phyloP scores from a whole-genome alignment of 35 echinoderm and acorn worm species.

The Acanthaster planci region DNA sequence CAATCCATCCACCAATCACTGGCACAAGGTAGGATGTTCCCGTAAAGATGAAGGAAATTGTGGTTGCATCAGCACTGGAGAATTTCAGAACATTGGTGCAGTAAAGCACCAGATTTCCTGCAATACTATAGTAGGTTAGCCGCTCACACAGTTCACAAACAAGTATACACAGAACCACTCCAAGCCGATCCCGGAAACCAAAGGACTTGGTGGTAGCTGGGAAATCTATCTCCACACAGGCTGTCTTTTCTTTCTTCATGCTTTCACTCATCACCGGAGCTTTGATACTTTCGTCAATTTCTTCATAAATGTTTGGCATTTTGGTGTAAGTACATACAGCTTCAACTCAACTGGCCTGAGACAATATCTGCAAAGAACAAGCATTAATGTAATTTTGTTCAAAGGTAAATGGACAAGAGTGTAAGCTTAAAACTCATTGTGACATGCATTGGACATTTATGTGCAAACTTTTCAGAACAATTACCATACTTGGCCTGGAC shows the following conservation, averaged over 20 bases:
- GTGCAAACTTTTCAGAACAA: too few species aligned
- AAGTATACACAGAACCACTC: slow-evolving; percentile 80
- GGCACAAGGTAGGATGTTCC: slow-evolving; percentile 94
- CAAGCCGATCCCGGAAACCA: background rate
- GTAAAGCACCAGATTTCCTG: slow-evolving; percentile 84
- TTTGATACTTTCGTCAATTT: background rate
- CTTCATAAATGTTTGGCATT: slow-evolving; percentile 15
- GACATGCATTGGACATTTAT: too few species aligned
- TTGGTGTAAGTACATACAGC: too few species aligned
- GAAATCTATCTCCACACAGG: background rate
- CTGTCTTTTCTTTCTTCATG: background rate
- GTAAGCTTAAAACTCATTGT: too few species aligned
- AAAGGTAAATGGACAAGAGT: too few species aligned
- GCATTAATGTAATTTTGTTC: too few species aligned
- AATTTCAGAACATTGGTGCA: slow-evolving; percentile 68
- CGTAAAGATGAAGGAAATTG: slow-evolving; percentile 65
- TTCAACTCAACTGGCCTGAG: too few species aligned
- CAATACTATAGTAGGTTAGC: slow-evolving; percentile 89
- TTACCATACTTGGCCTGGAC: too few species aligned
- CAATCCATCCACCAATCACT: slow-evolving; percentile 86
- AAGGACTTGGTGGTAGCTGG: background rate
- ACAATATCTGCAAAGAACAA: too few species aligned
- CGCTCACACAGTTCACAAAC: slow-evolving; percentile 92
- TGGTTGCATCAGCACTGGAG: slow-evolving; percentile 59
- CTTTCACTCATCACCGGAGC: background rate